Evolutionary conservation across 2,797 vertebrate genomes (phyloP), one percentile per base, ranked within the genome.

Genomic region (Brachymystax lenok): DNA sequence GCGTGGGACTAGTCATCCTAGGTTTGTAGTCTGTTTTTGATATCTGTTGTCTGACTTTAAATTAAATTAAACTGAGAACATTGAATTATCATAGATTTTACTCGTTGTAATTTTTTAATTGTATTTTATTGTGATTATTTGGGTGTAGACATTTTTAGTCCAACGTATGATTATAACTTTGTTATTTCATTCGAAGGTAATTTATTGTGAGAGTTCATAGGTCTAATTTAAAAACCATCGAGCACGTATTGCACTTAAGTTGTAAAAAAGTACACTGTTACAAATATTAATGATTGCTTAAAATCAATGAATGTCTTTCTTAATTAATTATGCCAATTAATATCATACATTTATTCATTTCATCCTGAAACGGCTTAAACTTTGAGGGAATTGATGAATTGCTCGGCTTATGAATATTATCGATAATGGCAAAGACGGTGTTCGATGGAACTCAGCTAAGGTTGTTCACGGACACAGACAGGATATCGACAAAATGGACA

Each of bases 311-410:
- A 84, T 85, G 89, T 82, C 75, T 87, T 73, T 84, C 80, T 87
- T 84, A 80, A 90, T 92, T 80, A 91, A 88, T 91, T 86, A 91
- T 10, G 10, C 10, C 40, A 46, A 46, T 90, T 87, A 83, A 90
- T 86, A 84, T 77, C 84, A 84, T 72, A 79, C 66, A 68, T 84
- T 86, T 89, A 85, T 84, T 86, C 74, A 85, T 89, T 88, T 79
- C 51, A 71, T 77, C 76, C 81, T 87, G 75, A 86, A 86, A 63
- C 59, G 21, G 21, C 88, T 81, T 71, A 72, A 76, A 80, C 86
- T 76, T 77, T 76, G 67, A 50, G 69, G 64, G 27, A 68, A 30
- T 61, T 75, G 61, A 71, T 66, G 71, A 79, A 79, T 50, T 74
- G 76, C 68, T 76, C 27, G 16, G 19, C 61, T 76, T 73, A 75